Evolutionary conservation across 2,888 invertebrate genomes (phyloP).

Genomic region (Megalurothrips usitatus): DNA sequence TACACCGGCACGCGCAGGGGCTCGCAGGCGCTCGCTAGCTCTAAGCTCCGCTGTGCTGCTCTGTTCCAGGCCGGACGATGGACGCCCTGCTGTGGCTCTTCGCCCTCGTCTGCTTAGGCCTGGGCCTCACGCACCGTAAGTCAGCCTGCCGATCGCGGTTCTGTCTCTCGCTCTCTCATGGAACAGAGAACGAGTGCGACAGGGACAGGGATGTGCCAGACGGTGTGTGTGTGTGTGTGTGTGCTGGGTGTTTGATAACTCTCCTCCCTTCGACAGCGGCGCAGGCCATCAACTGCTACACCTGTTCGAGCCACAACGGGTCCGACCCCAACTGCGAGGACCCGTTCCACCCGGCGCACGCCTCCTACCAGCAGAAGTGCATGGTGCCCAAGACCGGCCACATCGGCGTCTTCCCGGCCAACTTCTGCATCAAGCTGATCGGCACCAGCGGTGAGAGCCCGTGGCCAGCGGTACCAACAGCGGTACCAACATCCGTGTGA

Average conservation of each 20-base stretch:
- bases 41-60: background rate
- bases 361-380: constrained; percentile 47
- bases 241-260: background rate
- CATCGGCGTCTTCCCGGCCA: constrained; percentile 51
- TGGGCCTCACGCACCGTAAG: background rate
- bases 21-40: background rate
- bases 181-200: too few species aligned
- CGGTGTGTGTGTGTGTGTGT: too few species aligned
- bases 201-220: too few species aligned
- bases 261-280: constrained; percentile 32
- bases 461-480: too few species aligned
- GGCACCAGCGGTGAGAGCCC: constrained; percentile 49
- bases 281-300: constrained; percentile 49
- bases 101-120: background rate
- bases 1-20: background rate
- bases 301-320: constrained; percentile 50
- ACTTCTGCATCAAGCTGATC: constrained; percentile 53
- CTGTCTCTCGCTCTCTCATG: too few species aligned
- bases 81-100: background rate
- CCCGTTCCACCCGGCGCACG: constrained; percentile 50
- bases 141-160: background rate
- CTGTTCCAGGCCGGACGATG: background rate
- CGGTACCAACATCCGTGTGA: too few species aligned
- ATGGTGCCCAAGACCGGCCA: constrained; percentile 50
- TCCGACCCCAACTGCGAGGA: constrained; percentile 50